Evolutionary conservation across 1,140 invertebrate species (phyloP).

Genomic region (Tyrophagus putrescentiae): DNA sequence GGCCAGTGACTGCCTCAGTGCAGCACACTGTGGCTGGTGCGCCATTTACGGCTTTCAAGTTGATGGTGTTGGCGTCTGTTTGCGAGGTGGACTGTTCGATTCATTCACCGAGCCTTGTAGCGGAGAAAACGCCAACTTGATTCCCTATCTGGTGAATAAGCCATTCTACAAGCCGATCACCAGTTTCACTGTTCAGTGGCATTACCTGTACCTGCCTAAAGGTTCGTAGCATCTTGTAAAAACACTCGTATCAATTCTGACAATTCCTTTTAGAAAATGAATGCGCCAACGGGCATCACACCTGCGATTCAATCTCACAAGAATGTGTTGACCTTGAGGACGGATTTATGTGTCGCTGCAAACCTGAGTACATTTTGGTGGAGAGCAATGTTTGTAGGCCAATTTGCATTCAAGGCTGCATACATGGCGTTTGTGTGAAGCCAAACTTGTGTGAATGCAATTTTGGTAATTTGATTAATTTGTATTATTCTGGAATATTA

Average conservation of each 20-base stretch:
- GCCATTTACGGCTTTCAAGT: constrained; percentile 31
- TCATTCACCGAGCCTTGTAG: constrained; percentile 32
- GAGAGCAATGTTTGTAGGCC: constrained; percentile 50
- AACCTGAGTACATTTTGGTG: constrained; percentile 49
- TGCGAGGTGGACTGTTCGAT: constrained; percentile 35
- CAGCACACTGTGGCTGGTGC: constrained; percentile 59
- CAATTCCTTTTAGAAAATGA: constrained; percentile 58
- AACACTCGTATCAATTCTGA: neutral
- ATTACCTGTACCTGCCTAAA: neutral
- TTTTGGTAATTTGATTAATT: constrained; percentile 59
- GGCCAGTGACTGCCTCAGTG: constrained; percentile 66
- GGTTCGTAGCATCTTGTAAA: neutral
- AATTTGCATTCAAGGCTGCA: constrained; percentile 72
- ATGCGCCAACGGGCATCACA: constrained; percentile 76
- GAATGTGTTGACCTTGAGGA: constrained; percentile 55
- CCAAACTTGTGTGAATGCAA: constrained; percentile 74
- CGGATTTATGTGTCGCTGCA: constrained; percentile 73
- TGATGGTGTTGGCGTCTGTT: constrained; percentile 38
- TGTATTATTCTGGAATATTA: neutral
- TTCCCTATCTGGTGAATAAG: constrained; percentile 19
- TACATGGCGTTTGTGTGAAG: constrained; percentile 63
- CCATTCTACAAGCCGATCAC: neutral
- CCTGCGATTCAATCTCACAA: constrained; percentile 67
- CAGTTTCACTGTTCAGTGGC: neutral
- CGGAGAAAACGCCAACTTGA: constrained; percentile 27